Evolutionary conservation across 2,797 vertebrate genomes (phyloP).

Genomic region (Anguilla marmorata): DNA sequence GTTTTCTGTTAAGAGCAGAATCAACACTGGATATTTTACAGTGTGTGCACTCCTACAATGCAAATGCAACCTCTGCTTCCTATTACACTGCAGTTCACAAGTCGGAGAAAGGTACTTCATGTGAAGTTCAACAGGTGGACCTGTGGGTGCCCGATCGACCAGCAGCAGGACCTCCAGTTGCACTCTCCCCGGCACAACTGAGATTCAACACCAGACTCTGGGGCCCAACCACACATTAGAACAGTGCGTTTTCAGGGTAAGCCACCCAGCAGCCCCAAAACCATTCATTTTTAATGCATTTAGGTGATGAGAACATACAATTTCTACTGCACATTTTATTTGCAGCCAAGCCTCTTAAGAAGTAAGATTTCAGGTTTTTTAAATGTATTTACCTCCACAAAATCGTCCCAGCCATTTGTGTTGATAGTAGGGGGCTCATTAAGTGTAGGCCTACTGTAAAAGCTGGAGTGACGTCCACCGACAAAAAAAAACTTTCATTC

Average conservation of each 20-base stretch:
- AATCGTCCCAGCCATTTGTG: neutral
- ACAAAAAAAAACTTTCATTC: neutral
- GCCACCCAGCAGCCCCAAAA: neutral
- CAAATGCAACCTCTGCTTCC: neutral
- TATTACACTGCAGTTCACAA: neutral
- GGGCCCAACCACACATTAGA: neutral
- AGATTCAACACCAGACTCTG: neutral
- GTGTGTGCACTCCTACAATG: neutral
- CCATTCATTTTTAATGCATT: neutral
- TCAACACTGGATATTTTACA: too few relatives aligned
- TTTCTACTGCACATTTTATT: conserved; percentile 3
- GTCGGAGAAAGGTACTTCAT: neutral
- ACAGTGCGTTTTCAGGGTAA: neutral
- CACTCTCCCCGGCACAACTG: neutral
- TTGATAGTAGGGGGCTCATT: neutral
- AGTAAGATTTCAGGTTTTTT: neutral
- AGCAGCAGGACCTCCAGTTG: neutral
- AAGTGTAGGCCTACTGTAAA: conserved; percentile 3
- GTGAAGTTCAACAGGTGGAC: neutral
- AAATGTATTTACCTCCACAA: neutral
- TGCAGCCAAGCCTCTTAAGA: neutral
- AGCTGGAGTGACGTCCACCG: neutral
- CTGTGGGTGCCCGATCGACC: neutral
- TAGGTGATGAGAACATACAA: neutral
- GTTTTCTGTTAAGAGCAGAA: too few relatives aligned